phyloP scores from a whole-genome alignment of 2,888 invertebrate genomes.

The Drosophila colorata region DNA sequence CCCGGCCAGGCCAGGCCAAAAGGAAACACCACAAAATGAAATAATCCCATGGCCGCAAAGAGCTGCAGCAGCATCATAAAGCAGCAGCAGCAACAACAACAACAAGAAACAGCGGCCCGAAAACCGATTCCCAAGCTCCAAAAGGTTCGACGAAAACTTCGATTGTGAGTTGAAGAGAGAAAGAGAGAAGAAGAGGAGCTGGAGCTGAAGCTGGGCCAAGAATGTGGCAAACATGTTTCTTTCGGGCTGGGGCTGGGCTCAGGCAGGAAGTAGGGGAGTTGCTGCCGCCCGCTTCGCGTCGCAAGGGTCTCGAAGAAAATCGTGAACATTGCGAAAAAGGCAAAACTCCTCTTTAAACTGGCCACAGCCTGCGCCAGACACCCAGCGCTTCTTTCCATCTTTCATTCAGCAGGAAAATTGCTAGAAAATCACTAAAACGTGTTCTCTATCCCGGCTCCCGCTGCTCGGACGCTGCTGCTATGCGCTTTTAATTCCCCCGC shows the following conservation, averaged over 20 bases:
- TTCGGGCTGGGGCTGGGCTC: conserved; percentile 34
- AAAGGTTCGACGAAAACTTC: conserved; percentile 81
- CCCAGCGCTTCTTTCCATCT: background rate
- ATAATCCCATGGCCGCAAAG: conserved; percentile 80
- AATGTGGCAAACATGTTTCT: conserved; percentile 82
- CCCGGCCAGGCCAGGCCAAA: conserved; percentile 56
- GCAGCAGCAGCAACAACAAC: conserved; percentile 14
- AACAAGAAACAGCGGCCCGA: conserved; percentile 48
- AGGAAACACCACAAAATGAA: conserved; percentile 82
- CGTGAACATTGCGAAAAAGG: conserved; percentile 69
- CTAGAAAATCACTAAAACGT: conserved; percentile 83
- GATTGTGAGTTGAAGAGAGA: conserved; percentile 57
- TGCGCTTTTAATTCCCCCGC: conserved; percentile 70
- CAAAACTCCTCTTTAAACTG: conserved; percentile 67
- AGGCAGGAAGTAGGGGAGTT: conserved; percentile 78
- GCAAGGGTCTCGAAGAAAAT: conserved; percentile 51
- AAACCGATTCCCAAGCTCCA: conserved; percentile 81
- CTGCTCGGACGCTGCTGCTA: conserved; percentile 17
- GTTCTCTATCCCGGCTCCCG: conserved; percentile 55
- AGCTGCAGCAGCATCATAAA: conserved; percentile 51
- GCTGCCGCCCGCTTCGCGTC: conserved; percentile 53
- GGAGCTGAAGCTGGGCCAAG: conserved; percentile 60
- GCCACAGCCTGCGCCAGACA: conserved; percentile 25
- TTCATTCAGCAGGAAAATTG: conserved; percentile 76
- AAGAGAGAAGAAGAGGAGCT: too few relatives aligned